phyloP scores from a whole-genome alignment of 2,888 invertebrate species.

The Aleiodes leptofemur region DNA sequence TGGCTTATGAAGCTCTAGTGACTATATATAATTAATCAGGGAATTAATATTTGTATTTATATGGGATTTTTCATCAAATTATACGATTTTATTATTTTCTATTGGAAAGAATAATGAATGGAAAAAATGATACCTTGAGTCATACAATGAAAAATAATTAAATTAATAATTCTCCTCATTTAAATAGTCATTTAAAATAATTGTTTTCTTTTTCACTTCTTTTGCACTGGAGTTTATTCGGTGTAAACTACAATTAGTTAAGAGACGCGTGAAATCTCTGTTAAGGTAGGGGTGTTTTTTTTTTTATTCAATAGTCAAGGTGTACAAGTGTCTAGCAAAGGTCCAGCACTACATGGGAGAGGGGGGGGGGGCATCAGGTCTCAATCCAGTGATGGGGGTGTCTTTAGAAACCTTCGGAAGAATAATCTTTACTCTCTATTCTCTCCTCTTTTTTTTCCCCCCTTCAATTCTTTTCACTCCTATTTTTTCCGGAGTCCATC shows the following conservation, averaged over 20 bases:
- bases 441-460: neutral
- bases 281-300: neutral
- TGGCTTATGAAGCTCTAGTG: too few relatives aligned
- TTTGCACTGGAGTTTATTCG: neutral
- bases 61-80: too few relatives aligned
- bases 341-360: too few relatives aligned
- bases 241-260: neutral
- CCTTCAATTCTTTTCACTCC: neutral
- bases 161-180: too few relatives aligned
- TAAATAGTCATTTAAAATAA: too few relatives aligned
- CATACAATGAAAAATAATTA: too few relatives aligned
- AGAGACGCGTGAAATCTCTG: constrained; percentile 18
- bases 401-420: neutral
- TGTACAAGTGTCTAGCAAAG: constrained; percentile 27
- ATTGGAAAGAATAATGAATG: too few relatives aligned
- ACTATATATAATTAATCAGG: too few relatives aligned
- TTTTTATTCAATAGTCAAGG: neutral
- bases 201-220: neutral
- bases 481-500: constrained; percentile 5
- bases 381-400: neutral
- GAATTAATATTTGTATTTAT: too few relatives aligned
- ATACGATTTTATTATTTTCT: too few relatives aligned
- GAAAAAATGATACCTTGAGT: too few relatives aligned
- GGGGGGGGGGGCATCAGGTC: constrained; percentile 1
- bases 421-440: neutral